A percentile compares a stretch with the other conserved stretches of the same genome.
Conservation (phyloP, 2,113 vertebrate species). For the Pteropus alecto region DNA sequence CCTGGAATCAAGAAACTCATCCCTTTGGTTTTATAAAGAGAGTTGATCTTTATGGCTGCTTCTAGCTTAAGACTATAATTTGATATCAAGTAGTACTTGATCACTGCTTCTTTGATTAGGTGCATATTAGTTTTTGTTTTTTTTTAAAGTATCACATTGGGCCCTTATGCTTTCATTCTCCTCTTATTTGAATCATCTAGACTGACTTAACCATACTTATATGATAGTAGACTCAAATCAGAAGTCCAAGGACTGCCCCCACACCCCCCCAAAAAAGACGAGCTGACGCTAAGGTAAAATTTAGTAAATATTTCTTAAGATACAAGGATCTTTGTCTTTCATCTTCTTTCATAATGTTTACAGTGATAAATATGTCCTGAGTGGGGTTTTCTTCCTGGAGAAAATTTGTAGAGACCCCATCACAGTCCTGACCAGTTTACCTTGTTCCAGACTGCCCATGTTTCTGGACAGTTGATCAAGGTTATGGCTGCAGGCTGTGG, state of each 20-base stretch:
- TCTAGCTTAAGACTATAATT: not conserved
- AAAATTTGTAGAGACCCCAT: not conserved
- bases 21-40: not conserved
- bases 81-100: not conserved
- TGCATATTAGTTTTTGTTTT: not conserved
- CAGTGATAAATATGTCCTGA: not conserved
- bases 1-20: not conserved
- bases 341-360: not conserved
- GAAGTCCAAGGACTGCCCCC: not conserved
- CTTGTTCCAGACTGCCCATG: not conserved
- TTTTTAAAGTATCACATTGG: not conserved
- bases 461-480: not conserved
- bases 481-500: too few species aligned
- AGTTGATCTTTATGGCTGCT: not conserved
- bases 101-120: not conserved
- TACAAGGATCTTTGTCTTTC: not conserved
- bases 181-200: not conserved
- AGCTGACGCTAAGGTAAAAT: not conserved
- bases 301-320: not conserved
- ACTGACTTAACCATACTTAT: not conserved
- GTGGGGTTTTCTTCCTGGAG: not conserved
- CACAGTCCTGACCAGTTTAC: not conserved
- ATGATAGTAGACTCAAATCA: not conserved
- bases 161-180: not conserved
- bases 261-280: not conserved